These are phyloP conservation scores for Caradrina kadenii DNA, from an alignment of 2,888 invertebrate species.

Conservation along the genomic window DNA sequence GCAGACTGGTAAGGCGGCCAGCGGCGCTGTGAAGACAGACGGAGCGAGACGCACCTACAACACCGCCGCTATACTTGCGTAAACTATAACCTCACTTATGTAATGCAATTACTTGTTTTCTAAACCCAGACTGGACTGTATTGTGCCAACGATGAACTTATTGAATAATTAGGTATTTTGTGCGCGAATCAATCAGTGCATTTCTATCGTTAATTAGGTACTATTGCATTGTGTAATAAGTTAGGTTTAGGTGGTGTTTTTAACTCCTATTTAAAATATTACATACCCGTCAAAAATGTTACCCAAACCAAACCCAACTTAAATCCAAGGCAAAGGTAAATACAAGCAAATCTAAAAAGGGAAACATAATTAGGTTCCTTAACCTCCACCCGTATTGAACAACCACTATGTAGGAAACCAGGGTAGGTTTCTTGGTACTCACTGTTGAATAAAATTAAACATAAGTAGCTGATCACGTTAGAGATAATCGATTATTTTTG, in stretches of 20 bases:
- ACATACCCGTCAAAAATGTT: too few relatives aligned
- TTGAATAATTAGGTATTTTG: constrained; percentile 30
- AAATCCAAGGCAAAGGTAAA: neutral
- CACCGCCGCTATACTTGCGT: constrained; percentile 74
- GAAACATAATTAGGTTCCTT: neutral
- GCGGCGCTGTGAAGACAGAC: constrained; percentile 44
- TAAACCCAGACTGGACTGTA: constrained; percentile 72
- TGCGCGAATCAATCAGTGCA: constrained; percentile 4
- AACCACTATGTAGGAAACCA: neutral
- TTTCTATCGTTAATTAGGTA: neutral
- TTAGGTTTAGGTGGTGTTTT: neutral
- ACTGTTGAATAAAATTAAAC: neutral
- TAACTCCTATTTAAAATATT: too few relatives aligned
- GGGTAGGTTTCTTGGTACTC: neutral
- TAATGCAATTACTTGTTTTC: constrained; percentile 82
- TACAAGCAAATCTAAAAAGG: neutral
- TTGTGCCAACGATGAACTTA: constrained; percentile 61
- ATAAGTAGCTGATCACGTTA: neutral
- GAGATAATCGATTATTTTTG: neutral
- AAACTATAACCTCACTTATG: constrained; percentile 82
- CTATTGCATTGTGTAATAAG: neutral
- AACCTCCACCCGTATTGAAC: neutral
- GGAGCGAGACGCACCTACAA: constrained; percentile 54
- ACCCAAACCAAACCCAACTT: too few relatives aligned
- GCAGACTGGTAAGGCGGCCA: constrained; percentile 47